Percentiles rank a stretch among this genome's conserved stretches.
Conservation (phyloP, 1,140 invertebrate genomes). For the Solenopsis fugax region DNA sequence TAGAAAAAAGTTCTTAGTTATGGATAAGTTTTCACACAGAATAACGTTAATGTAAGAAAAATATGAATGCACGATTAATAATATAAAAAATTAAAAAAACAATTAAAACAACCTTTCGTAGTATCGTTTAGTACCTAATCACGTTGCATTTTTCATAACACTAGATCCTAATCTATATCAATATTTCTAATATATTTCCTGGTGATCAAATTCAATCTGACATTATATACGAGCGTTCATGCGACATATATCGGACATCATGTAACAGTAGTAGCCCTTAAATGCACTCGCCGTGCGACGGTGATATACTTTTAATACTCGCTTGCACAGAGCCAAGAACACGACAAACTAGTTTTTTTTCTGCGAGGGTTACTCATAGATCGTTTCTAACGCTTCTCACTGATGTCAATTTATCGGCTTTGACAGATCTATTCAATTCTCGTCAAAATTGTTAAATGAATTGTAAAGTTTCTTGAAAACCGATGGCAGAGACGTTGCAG, state of each 20-base stretch:
- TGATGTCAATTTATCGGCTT: slow-evolving; percentile 7
- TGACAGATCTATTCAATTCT: slow-evolving; percentile 1
- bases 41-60: too few relatives aligned
- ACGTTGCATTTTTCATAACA: neutral
- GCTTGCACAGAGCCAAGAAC: slow-evolving; percentile 54
- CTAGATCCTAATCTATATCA: neutral
- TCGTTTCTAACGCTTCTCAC: slow-evolving; percentile 45
- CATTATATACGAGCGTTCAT: slow-evolving; percentile 40
- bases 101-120: neutral
- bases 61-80: neutral
- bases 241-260: slow-evolving; percentile 63
- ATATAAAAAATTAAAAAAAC: neutral
- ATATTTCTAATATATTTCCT: neutral
- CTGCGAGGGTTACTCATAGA: slow-evolving; percentile 48
- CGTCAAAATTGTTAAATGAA: neutral
- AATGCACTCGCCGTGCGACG: slow-evolving; percentile 57
- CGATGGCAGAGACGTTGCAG: neutral
- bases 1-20: too few relatives aligned
- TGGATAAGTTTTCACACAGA: too few relatives aligned
- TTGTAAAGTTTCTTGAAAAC: neutral
- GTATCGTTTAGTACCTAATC: neutral
- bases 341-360: slow-evolving; percentile 73
- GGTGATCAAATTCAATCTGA: slow-evolving; percentile 36
- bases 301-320: slow-evolving; percentile 68
- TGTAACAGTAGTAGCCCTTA: slow-evolving; percentile 68